These are phyloP conservation scores for Panorpa germanica DNA, from an alignment of 2,888 invertebrate species.

Conservation along the genomic window DNA sequence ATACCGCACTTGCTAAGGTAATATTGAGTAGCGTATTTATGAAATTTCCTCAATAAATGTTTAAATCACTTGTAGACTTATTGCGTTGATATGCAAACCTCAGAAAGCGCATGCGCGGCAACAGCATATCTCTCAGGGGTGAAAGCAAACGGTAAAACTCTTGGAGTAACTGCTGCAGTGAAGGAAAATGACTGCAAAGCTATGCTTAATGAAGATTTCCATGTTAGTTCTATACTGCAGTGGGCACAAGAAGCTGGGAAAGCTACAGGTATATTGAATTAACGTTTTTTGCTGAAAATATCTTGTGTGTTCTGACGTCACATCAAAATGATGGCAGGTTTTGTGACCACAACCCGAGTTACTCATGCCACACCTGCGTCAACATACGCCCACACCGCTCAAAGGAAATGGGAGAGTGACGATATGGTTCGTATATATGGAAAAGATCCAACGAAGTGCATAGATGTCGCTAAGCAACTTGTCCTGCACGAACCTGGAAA, in stretches of 20 bases:
- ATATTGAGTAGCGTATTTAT: constrained; percentile 16
- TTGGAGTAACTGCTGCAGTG: constrained; percentile 51
- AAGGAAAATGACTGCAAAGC: constrained; percentile 40
- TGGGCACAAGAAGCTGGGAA: constrained; percentile 44
- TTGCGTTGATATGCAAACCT: constrained; percentile 44
- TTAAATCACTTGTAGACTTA: constrained; percentile 31
- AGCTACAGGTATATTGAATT: constrained; percentile 24
- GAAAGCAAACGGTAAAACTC: constrained; percentile 45
- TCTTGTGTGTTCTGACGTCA: too few relatives aligned
- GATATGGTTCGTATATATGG: constrained; percentile 30
- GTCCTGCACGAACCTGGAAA: constrained; percentile 42
- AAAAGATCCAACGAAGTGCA: constrained; percentile 30
- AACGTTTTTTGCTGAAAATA: too few relatives aligned
- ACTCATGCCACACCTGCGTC: constrained; percentile 65
- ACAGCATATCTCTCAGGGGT: constrained; percentile 53
- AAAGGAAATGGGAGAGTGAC: constrained; percentile 57
- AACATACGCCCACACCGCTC: constrained; percentile 37
- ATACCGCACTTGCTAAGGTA: constrained; percentile 44
- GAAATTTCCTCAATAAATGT: constrained; percentile 3
- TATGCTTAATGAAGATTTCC: constrained; percentile 34
- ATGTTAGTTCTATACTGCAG: constrained; percentile 42
- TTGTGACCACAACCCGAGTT: constrained; percentile 60
- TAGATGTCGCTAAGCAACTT: constrained; percentile 57
- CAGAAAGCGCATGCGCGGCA: constrained; percentile 56
- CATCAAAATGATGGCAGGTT: too few relatives aligned